These are phyloP conservation scores for Octopus bimaculoides DNA, from an alignment of 1,140 invertebrate species.

Conservation along the genomic window DNA sequence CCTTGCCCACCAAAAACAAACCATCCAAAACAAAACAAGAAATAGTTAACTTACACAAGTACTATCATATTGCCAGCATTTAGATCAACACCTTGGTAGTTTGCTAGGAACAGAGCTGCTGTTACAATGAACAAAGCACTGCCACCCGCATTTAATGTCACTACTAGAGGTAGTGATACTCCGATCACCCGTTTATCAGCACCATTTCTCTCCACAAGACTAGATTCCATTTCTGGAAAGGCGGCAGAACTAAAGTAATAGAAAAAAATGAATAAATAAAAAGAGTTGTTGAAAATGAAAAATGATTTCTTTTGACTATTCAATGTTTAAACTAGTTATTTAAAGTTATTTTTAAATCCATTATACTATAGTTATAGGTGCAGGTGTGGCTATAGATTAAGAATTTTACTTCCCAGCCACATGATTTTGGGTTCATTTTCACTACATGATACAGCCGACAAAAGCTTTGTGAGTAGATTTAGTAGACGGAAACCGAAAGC, in stretches of 20 bases:
- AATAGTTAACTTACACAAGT: constrained; percentile 64
- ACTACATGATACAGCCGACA: too few relatives aligned
- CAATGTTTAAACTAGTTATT: too few relatives aligned
- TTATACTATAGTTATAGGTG: too few relatives aligned
- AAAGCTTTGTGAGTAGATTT: too few relatives aligned
- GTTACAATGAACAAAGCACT: constrained; percentile 87
- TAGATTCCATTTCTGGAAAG: constrained; percentile 47
- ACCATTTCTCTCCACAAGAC: constrained; percentile 37
- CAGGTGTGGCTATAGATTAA: too few relatives aligned
- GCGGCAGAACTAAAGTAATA: constrained; percentile 40
- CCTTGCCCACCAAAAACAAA: too few relatives aligned
- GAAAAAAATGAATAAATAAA: neutral
- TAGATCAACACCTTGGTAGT: constrained; percentile 80
- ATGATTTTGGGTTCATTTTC: too few relatives aligned
- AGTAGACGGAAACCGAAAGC: too few relatives aligned
- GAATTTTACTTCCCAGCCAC: too few relatives aligned
- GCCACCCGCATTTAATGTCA: constrained; percentile 93
- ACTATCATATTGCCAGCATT: constrained; percentile 59
- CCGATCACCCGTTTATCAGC: constrained; percentile 52
- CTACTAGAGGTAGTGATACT: constrained; percentile 87
- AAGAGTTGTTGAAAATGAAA: neutral
- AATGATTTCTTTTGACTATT: neutral
- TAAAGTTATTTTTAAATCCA: too few relatives aligned
- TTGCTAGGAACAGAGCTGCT: constrained; percentile 87
- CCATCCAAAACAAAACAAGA: too few relatives aligned